Conservation (phyloP, 2,113 vertebrate species). For the Pteronura brasiliensis region DNA sequence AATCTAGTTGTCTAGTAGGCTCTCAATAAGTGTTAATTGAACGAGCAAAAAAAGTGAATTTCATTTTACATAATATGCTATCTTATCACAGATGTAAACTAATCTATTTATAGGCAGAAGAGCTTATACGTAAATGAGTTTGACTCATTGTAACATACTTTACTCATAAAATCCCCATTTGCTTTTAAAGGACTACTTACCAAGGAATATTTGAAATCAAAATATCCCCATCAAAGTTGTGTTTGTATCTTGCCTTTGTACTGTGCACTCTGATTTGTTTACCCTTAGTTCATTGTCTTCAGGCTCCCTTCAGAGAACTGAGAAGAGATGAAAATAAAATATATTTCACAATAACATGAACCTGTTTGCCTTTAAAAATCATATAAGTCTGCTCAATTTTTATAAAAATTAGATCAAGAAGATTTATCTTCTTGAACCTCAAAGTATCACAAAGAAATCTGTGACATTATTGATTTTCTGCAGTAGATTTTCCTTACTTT, state of each 20-base stretch:
- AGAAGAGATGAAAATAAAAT: not conserved
- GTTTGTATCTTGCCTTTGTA: not conserved
- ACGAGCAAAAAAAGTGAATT: not conserved
- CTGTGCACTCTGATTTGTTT: not conserved
- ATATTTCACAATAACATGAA: not conserved
- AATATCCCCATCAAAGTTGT: not conserved
- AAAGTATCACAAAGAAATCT: not conserved
- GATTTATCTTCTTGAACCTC: not conserved
- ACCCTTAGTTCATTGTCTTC: not conserved
- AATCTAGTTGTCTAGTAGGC: not conserved
- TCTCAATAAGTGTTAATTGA: conserved; percentile 6
- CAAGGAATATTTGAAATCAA: conserved; percentile 19
- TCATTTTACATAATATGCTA: not conserved
- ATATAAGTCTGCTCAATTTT: not conserved
- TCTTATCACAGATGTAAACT: conserved; percentile 3
- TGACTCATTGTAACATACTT: not conserved
- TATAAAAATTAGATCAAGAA: not conserved
- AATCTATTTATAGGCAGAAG: not conserved
- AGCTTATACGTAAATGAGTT: not conserved
- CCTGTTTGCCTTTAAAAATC: not conserved
- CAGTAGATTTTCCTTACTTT: not conserved
- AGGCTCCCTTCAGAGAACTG: not conserved
- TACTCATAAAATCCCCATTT: conserved; percentile 20
- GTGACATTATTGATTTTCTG: not conserved
- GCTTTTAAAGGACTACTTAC: not conserved